Evolutionary conservation across 2,113 vertebrate species (phyloP).

Genomic region (Polyodon spathula): DNA sequence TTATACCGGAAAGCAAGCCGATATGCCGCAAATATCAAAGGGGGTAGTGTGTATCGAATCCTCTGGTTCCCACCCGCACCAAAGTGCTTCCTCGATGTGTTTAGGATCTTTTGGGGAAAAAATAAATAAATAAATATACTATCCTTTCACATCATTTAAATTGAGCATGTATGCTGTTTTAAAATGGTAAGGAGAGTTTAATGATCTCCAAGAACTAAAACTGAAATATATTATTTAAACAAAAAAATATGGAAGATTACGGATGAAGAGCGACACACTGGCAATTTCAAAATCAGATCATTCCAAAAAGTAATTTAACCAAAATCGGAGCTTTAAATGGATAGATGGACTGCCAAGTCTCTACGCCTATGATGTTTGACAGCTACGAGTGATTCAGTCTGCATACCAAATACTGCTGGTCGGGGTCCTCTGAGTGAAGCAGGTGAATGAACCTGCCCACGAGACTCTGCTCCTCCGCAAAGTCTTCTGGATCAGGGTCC

Average conservation of each 20-base stretch:
- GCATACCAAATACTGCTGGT: constrained; percentile 89
- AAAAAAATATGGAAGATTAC: no score
- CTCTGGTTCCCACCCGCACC: constrained; percentile 93
- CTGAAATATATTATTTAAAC: no score
- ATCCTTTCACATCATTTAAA: no score
- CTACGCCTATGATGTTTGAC: not conserved
- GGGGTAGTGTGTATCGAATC: constrained; percentile 88
- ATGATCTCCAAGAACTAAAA: no score
- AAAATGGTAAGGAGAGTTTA: no score
- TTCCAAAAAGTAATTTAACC: no score
- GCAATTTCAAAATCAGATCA: no score
- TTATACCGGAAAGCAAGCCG: constrained; percentile 95
- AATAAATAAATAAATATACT: constrained; percentile 14
- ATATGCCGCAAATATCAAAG: constrained; percentile 90
- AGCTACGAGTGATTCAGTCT: not conserved
- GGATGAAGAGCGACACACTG: no score
- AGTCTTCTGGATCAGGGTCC: constrained; percentile 93
- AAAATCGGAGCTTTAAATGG: no score
- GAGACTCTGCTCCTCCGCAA: constrained; percentile 93
- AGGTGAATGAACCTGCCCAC: constrained; percentile 95
- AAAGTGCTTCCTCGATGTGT: constrained; percentile 94
- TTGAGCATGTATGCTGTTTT: no score
- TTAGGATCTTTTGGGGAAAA: constrained; percentile 71
- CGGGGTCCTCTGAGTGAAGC: constrained; percentile 83
- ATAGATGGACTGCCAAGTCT: no score